Evolutionary conservation across 2,888 invertebrate species (phyloP), one percentile per base, ranked within the genome.

Genomic region (Synergus itoensis): DNA sequence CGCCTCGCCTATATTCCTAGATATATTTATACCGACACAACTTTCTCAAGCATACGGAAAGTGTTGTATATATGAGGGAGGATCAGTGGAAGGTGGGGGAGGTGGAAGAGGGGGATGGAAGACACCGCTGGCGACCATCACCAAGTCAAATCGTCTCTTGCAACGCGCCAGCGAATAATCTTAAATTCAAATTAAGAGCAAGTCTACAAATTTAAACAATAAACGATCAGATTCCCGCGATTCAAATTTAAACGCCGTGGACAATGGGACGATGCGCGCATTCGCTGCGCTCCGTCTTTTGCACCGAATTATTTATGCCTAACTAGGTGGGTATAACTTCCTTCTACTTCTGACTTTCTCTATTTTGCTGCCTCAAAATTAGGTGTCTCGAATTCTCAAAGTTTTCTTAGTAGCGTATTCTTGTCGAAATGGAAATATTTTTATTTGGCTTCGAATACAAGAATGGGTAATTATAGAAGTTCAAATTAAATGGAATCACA

Each of bases 181-280:
- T 90, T 89, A 90, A 90, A 90, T 90, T 90, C 89, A 90, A 90
- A 90, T 90, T 90, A 90, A 90, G 90, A 90, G 86, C 88, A 87
- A 89, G 90, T 89, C 90, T 90, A 90, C 90, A 90, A 90, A 90
- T 90, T 90, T 90, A 90, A 90, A 90, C 90, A 90, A 90, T 90
- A 90, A 90, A 90, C 89, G 89, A 90, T 90, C 90, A 90, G 90
- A 90, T 90, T 90, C 90, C 87, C 84, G 87, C 88, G 89, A 90
- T 90, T 90, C 88, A 90, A 90, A 90, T 90, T 90, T 90, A 90
- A 89, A 90, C 89, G 88, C 86, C 84, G 84, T 86, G 88, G 89
- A 90, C 90, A 90, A 90, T 90, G 88, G 90, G 85, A 77, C 73
- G 81, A 79, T 83, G 82, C 83, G 79, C 83, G 86, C 84, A 82